phyloP scores from a whole-genome alignment of 2,888 invertebrate genomes.

The Eurytoma californica region DNA sequence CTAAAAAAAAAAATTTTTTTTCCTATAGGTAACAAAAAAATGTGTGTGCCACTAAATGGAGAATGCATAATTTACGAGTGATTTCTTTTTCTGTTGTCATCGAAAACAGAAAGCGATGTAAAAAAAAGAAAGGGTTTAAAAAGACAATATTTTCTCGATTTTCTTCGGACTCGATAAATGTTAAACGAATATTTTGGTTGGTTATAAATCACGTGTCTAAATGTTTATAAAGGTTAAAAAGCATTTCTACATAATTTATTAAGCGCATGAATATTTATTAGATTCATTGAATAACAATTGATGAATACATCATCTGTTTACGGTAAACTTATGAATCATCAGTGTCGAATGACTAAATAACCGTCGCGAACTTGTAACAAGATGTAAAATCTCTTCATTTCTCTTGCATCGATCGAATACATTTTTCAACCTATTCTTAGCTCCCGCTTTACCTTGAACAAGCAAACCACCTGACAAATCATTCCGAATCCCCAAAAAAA shows the following conservation, averaged over 20 bases:
- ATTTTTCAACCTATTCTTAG: too few species aligned
- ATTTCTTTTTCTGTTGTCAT: slow-evolving; percentile 12
- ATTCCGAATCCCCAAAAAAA: too few species aligned
- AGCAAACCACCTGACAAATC: too few species aligned
- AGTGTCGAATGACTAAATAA: slow-evolving; percentile 25
- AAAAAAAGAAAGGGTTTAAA: background rate
- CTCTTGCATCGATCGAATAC: background rate
- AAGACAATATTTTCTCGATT: background rate
- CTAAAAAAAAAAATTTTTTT: background rate
- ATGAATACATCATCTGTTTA: slow-evolving; percentile 21
- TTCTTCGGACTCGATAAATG: too few species aligned
- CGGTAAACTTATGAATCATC: slow-evolving; percentile 26
- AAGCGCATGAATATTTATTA: background rate
- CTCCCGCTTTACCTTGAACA: too few species aligned
- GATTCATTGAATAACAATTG: slow-evolving; percentile 20
- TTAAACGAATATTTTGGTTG: background rate
- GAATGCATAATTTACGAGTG: slow-evolving; percentile 29
- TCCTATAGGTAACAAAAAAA: slow-evolving; percentile 18
- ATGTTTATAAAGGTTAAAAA: too few species aligned
- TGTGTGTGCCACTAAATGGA: slow-evolving; percentile 9
- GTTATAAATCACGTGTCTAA: background rate
- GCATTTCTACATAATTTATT: slow-evolving; percentile 26
- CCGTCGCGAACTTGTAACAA: slow-evolving; percentile 4
- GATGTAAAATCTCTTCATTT: slow-evolving; percentile 16
- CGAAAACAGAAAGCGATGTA: background rate